Conservation (phyloP, 2,888 invertebrate genomes). For the Dione vanillae region DNA sequence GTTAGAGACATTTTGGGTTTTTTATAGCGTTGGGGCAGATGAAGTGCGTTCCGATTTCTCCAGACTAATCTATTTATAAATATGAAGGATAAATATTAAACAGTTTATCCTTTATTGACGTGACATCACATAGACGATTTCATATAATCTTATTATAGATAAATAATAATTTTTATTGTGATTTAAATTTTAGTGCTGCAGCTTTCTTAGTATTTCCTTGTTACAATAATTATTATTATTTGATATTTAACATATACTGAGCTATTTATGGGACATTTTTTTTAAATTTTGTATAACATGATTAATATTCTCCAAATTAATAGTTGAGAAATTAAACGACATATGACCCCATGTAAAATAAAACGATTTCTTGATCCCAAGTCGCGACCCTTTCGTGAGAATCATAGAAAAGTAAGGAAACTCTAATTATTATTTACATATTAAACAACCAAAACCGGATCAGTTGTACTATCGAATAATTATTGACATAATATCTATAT, state of each 20-base stretch:
- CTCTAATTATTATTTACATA: constrained; percentile 82
- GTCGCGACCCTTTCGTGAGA: constrained; percentile 72
- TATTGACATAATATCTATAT: constrained; percentile 56
- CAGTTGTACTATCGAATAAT: constrained; percentile 58
- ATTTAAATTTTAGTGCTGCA: background rate
- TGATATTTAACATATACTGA: too few species aligned
- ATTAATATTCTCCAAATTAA: constrained; percentile 27
- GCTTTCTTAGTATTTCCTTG: background rate
- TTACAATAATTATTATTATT: too few species aligned
- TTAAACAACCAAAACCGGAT: constrained; percentile 64
- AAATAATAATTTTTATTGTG: constrained; percentile 5
- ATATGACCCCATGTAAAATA: constrained; percentile 36
- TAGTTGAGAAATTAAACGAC: constrained; percentile 33
- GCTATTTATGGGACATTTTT: too few species aligned
- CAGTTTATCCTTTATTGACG: constrained; percentile 20
- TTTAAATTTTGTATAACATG: background rate
- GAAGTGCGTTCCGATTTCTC: constrained; percentile 8
- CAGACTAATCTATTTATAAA: constrained; percentile 29
- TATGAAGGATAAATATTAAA: constrained; percentile 24
- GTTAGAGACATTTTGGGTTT: constrained; percentile 25
- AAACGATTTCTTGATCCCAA: constrained; percentile 47
- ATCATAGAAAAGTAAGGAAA: constrained; percentile 72
- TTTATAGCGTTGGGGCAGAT: constrained; percentile 23
- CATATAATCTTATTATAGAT: constrained; percentile 20
- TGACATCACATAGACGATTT: constrained; percentile 12